phyloP scores from a whole-genome alignment of 2,113 vertebrate species.

The Podilymbus podiceps region DNA sequence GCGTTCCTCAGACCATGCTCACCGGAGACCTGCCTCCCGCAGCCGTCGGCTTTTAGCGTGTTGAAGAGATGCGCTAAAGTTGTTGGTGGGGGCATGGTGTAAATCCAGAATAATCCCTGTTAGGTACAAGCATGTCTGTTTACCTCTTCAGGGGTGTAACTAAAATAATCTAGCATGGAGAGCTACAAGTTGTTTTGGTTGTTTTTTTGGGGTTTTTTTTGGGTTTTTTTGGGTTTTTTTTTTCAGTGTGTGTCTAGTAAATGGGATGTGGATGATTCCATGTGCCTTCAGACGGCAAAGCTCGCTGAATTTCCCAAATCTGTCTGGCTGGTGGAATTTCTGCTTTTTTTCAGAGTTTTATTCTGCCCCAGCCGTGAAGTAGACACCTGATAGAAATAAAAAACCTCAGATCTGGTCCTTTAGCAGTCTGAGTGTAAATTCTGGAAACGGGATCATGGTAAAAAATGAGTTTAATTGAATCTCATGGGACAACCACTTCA shows the following conservation, averaged over 20 bases:
- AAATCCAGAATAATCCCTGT: not conserved
- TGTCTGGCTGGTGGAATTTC: not conserved
- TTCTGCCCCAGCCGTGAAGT: not conserved
- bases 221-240: too few relatives aligned
- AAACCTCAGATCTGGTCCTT: not conserved
- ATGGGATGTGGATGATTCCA: not conserved
- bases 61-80: not conserved
- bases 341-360: slow-evolving; percentile 5
- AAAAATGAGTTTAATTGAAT: not conserved
- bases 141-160: not conserved
- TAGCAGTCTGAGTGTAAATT: not conserved
- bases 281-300: not conserved
- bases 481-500: not conserved
- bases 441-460: not conserved
- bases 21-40: not conserved
- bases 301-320: not conserved
- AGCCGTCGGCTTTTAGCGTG: accelerated
- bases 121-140: not conserved
- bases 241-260: not conserved
- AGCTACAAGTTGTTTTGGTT: not conserved
- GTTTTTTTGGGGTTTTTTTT: too few relatives aligned
- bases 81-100: not conserved
- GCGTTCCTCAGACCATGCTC: not conserved
- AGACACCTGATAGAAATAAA: not conserved
- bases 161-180: not conserved